These are phyloP conservation scores for Dicerorhinus sumatrensis DNA, from an alignment of 2,113 vertebrate genomes.

Conservation along the genomic window DNA sequence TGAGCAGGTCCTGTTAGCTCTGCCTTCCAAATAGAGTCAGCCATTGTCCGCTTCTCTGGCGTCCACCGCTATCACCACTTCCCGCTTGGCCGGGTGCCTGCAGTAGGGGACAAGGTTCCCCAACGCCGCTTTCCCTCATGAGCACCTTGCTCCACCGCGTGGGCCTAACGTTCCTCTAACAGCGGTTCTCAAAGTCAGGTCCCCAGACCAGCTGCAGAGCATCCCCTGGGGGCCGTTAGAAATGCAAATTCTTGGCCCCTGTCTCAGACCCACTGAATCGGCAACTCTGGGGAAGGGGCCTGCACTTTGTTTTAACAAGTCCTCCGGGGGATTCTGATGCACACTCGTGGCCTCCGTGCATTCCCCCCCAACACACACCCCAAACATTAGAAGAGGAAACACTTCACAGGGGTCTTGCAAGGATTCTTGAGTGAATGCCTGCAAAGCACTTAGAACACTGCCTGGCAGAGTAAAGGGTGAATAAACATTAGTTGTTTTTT, in stretches of 20 bases:
- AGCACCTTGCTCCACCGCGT: accelerated
- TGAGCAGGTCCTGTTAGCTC: background rate
- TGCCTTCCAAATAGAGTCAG: background rate
- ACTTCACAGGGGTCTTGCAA: background rate
- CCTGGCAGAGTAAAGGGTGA: background rate
- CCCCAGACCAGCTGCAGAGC: background rate
- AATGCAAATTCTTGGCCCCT: background rate
- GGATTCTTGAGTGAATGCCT: background rate
- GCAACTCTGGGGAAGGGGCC: background rate
- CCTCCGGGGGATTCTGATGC: no score
- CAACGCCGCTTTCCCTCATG: no score
- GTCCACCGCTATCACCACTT: no score
- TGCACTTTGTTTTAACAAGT: background rate
- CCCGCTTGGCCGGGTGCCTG: no score
- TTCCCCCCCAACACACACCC: no score
- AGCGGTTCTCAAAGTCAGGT: background rate
- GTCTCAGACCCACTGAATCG: background rate
- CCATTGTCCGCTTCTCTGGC: background rate
- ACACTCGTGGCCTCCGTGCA: no score
- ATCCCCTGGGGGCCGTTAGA: background rate
- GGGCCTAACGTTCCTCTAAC: accelerated
- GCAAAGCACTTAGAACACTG: background rate
- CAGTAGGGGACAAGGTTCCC: background rate
- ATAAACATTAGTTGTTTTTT: background rate
- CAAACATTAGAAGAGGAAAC: background rate